Evolutionary conservation across 2,113 vertebrate genomes (phyloP), one percentile per base, ranked within the genome.

Genomic region (Hypomesus transpacificus): DNA sequence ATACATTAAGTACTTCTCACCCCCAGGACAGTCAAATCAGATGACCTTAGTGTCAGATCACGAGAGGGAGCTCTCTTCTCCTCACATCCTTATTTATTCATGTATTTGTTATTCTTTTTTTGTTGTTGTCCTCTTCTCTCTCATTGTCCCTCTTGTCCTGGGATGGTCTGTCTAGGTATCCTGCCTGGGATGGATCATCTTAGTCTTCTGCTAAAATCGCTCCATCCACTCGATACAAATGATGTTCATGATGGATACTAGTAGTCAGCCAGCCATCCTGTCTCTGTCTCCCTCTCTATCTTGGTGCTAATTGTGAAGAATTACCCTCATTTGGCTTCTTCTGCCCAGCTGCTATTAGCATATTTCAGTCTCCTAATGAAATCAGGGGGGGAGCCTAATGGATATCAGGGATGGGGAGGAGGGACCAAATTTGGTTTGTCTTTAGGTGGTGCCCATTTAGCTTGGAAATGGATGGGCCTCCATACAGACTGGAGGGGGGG

Each of bases 291-390:
- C 24, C 70, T 67, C 54, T 67, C 82, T 76, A 58, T 75, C 70
- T 56, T 72, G 46, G 73, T 72, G 74, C 68, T 91, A 90, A 91
- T 91, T 90, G 89, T 90, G 88, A 90, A 85, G 88, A 80, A 91
- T 91, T 82, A 85, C 69, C 83, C 82, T 91, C 89, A 81, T 92
- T 92, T 90, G 82, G 85, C 80, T 82, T 80, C 59, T 85, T 82
- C 83, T 84, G 82, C 86, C 85, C 86, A 90, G 87, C 90, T 89
- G 85, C 82, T 78, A 91, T 91, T 91, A 90, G 87, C 90, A 92
- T 92, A 91, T 90, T 91, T 91, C 84, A 91, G 82, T 80, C 82
- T 89, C 85, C 78, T 92, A 91, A 92, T 91, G 87, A 91, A 91
- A 92, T 91, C 89, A 92, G 82, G 84, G 74, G 75, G 14, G 31